Evolutionary conservation across 2,888 invertebrate species (phyloP), one percentile per base, ranked within the genome.

Genomic region (Drosophila vallismaia): DNA sequence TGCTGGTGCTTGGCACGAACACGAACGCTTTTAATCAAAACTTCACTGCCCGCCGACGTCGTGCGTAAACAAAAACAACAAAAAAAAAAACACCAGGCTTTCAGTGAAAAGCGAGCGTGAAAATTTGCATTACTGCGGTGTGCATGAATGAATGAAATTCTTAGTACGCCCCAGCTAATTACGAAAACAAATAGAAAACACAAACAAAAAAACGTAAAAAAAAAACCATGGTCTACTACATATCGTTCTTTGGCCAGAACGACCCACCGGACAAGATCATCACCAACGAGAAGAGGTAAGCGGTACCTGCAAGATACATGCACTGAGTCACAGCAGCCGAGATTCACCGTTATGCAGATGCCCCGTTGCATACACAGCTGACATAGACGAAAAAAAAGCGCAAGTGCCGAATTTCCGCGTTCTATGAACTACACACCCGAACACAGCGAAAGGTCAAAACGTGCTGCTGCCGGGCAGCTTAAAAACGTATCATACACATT

Each of bases 211-310:
- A 51, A 62, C 42, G 57, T 69, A 75, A 70, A 45, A 50, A 66
- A 62, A 68, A 28, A 62, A 73, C 64, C 74, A 91, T 91, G 91
- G 92, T 91, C 48, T 91, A 91, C 78, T 87, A 89, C 62, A 91
- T 90, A 71, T 87, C 91, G 53, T 88, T 90, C 53, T 91, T 90
- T 77, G 87, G 86, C 12, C 71, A 66, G 42, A 86, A 87, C 33
- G 89, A 90, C 26, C 91, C 92, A 42, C 91, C 91, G 71, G 92
- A 91, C 79, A 91, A 91, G 87, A 81, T 83, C 74, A 68, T 86
- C 50, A 80, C 79, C 63, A 78, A 78, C 56, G 88, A 90, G 59
- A 89, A 89, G 71, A 90, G 89, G 89, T 90, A 90, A 88, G 50
- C 19, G 19, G 31, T 46, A 10, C 9, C 31, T 38, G 14, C 8